Evolutionary conservation across 2,888 invertebrate species (phyloP), one percentile per base, ranked within the genome.

Genomic region (Tetragnatha montana): DNA sequence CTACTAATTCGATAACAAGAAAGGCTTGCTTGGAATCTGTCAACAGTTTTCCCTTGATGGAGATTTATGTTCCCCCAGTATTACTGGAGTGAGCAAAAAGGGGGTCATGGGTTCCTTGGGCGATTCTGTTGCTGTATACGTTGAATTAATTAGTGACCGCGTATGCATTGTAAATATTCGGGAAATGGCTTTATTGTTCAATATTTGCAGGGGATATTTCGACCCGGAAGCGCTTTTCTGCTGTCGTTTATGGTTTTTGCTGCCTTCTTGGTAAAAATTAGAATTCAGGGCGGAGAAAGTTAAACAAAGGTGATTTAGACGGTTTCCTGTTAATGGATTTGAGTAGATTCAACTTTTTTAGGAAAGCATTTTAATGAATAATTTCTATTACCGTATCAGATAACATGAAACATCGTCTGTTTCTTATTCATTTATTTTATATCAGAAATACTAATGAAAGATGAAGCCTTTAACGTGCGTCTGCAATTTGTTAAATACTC

Each of bases 1-100:
- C 51, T 78, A 78, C 60, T 78, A 78, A 78, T 78, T 51, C 60
- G 60, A 78, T 78, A 60, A 78, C 60, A 60, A 60, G 78, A 60
- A 78, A 78, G 10, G 60, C 78, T 78, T 51, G 47, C 0, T 21
- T 19, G 12, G 17, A 78, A 60, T 7, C 78, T 78, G 78, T 78
- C 78, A 51, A 60, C 51, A 12, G 22, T 14, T 14, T 22, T 51
- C 22, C 7, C 60, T 14, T 78, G 51, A 78, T 78, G 78, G 78
- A 78, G 78, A 78, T 78, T 78, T 78, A 78, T 78, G 78, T 22
- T 12, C 17, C 60, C 35, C n/a, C 60, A 14, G 78, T 51, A 78
- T 17, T 22, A 78, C 14, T 22, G 51, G 21, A 22, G 14, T 50
- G 0, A 21, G 60, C 78, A 21, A 60, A 78, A 78, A 21, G 17